These are phyloP conservation scores for Typhlichthys eigenmanni DNA, from an alignment of 2,797 vertebrate genomes.

Conservation along the genomic window DNA sequence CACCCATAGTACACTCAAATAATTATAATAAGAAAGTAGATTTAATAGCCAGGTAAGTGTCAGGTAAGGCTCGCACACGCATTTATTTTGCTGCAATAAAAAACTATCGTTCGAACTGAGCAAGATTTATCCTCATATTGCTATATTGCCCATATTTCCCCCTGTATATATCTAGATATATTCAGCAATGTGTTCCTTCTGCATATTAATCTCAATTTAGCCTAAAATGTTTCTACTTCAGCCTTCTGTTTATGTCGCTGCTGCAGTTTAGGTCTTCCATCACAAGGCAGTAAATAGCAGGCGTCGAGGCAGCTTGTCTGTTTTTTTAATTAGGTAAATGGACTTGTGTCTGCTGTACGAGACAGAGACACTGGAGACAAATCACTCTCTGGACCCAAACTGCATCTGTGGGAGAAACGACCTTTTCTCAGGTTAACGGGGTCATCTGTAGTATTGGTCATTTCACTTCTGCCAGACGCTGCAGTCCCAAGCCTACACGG, in stretches of 20 bases:
- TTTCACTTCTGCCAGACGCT: conserved; percentile 41
- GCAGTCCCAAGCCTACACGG: conserved; percentile 6
- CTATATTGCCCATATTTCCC: not conserved
- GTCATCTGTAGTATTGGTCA: conserved; percentile 42
- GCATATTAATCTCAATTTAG: conserved; percentile 25
- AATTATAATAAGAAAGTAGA: too few species aligned
- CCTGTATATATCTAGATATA: conserved; percentile 22
- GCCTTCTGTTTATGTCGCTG: conserved; percentile 40
- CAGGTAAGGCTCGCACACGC: too few species aligned
- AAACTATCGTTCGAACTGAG: too few species aligned
- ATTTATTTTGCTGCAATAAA: too few species aligned
- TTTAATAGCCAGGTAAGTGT: too few species aligned
- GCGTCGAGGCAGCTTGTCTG: conserved; percentile 34
- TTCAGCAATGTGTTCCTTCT: conserved; percentile 9
- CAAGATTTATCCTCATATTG: too few species aligned
- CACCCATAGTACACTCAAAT: too few species aligned
- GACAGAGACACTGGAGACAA: conserved; percentile 50
- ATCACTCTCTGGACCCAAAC: conserved; percentile 58
- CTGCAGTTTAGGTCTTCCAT: conserved; percentile 50
- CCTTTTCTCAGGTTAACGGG: conserved; percentile 59
- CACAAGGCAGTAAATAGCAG: conserved; percentile 60
- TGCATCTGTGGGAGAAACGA: conserved; percentile 28
- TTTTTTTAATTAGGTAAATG: conserved; percentile 74
- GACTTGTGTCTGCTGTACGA: conserved; percentile 55
- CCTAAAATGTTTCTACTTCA: conserved; percentile 24